phyloP scores from a whole-genome alignment of 2,888 invertebrate genomes.

The Leptopilina drosophilae region DNA sequence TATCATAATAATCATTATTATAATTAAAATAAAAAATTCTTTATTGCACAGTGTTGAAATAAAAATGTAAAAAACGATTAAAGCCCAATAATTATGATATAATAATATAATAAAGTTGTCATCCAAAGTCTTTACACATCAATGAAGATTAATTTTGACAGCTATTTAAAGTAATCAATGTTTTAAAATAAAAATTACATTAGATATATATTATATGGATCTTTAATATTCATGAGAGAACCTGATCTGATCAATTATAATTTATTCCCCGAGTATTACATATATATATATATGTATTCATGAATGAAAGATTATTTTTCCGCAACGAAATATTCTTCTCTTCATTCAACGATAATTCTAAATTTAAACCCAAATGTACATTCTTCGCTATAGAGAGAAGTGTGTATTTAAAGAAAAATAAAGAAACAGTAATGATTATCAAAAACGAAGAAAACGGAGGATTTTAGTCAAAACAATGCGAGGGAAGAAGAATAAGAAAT shows the following conservation, averaged over 20 bases:
- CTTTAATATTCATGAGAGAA: slow-evolving; percentile 29
- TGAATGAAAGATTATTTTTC: slow-evolving; percentile 35
- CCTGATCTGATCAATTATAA: slow-evolving; percentile 12
- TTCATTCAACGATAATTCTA: not conserved
- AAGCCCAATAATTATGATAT: not conserved
- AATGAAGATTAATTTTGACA: slow-evolving; percentile 16
- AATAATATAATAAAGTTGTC: not conserved
- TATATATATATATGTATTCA: not conserved
- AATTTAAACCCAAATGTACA: slow-evolving; percentile 2
- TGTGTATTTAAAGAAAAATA: not conserved
- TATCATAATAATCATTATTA: too few relatives aligned
- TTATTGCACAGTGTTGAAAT: too few relatives aligned
- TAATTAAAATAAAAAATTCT: too few relatives aligned
- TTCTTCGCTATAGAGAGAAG: not conserved
- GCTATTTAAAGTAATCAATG: slow-evolving; percentile 14
- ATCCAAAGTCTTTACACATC: not conserved
- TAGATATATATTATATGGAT: slow-evolving; percentile 7
- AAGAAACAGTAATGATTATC: not conserved
- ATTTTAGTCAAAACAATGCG: not conserved
- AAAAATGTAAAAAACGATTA: not conserved
- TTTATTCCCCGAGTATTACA: slow-evolving; percentile 8
- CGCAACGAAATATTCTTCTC: slow-evolving; percentile 1
- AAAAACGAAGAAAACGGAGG: not conserved
- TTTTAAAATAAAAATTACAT: slow-evolving; percentile 24
- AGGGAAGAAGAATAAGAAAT: not conserved